These are phyloP conservation scores for Cebuella pygmaea DNA, from an alignment of 2,797 vertebrate genomes.

Conservation along the genomic window DNA sequence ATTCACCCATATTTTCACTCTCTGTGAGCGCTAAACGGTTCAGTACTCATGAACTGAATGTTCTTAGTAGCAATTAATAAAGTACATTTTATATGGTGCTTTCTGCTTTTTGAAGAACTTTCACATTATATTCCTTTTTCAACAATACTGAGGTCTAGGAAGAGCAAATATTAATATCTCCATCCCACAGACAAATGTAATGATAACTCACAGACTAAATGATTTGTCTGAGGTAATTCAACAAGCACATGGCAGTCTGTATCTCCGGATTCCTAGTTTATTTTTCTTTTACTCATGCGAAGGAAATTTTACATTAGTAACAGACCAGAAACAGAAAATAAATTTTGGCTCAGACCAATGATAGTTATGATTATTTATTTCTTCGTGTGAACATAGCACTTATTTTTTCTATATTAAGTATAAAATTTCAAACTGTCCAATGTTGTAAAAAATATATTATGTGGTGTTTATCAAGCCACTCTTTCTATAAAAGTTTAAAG, in stretches of 20 bases:
- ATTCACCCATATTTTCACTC: not conserved
- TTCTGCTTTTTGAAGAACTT: not conserved
- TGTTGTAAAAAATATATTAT: not conserved
- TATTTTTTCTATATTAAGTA: not conserved
- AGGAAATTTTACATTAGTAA: constrained; percentile 26
- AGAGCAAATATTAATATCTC: not conserved
- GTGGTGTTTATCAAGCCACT: not conserved
- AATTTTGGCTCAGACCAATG: constrained; percentile 15
- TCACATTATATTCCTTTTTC: not conserved
- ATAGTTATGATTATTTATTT: constrained; percentile 38
- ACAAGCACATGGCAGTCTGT: not conserved
- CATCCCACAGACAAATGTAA: not conserved
- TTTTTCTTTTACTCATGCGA: not conserved
- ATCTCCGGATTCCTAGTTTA: not conserved
- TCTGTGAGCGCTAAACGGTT: not conserved
- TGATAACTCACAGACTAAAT: not conserved
- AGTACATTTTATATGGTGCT: not conserved
- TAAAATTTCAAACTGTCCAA: not conserved
- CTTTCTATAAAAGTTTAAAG: not conserved
- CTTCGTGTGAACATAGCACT: not conserved
- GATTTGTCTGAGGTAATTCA: constrained; percentile 45
- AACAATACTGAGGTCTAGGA: not conserved
- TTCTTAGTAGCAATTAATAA: not conserved
- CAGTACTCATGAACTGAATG: not conserved
- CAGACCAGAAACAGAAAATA: not conserved